Percentiles rank a stretch among this genome's conserved stretches.
phyloP scores from a whole-genome alignment of 2,113 vertebrate genomes.

The Silurus meridionalis region DNA sequence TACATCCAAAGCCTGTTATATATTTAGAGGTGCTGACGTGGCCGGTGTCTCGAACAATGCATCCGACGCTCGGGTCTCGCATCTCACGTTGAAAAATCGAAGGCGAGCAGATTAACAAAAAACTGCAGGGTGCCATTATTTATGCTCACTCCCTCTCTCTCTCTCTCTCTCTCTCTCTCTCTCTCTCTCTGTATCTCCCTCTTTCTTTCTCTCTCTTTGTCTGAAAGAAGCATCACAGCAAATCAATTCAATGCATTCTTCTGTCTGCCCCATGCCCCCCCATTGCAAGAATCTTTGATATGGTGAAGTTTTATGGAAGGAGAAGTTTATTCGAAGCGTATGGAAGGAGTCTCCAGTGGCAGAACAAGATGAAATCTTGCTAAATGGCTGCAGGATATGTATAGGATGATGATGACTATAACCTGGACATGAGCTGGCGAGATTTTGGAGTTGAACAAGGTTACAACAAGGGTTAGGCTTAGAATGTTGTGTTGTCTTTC shows the following conservation, averaged over 20 bases:
- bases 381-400: no score
- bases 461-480: no score
- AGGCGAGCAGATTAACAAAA: background rate
- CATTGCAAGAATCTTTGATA: no score
- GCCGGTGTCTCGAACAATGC: background rate
- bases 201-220: background rate
- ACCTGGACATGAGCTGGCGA: no score
- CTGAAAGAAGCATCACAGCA: background rate
- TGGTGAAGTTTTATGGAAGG: background rate
- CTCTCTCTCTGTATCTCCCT: no score
- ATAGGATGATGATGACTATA: no score
- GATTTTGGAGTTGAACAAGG: no score
- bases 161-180: background rate
- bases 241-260: background rate
- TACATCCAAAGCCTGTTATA: conserved; percentile 22
- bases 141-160: background rate
- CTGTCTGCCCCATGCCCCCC: background rate
- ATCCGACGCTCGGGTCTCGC: background rate
- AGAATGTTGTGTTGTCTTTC: no score
- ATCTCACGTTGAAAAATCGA: background rate
- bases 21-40: background rate
- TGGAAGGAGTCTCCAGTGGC: background rate
- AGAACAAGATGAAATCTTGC: no score
- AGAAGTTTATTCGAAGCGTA: background rate
- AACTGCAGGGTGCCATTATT: background rate